A percentile compares a stretch with the other conserved stretches of the same genome.
phyloP scores from a whole-genome alignment of 2,888 invertebrate species.

The Andrena camellia region DNA sequence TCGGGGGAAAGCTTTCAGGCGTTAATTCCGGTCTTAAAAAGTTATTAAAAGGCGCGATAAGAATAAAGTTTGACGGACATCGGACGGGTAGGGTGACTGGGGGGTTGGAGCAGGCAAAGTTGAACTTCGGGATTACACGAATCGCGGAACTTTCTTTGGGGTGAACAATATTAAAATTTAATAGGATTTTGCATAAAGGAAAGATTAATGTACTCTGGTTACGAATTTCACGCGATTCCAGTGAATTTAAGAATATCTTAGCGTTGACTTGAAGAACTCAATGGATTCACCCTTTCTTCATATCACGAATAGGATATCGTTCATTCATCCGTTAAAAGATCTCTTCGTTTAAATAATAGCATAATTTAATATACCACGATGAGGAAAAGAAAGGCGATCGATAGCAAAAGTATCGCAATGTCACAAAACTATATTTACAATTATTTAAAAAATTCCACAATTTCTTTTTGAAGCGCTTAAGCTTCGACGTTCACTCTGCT shows the following conservation, averaged over 20 bases:
- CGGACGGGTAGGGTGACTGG: too few species aligned
- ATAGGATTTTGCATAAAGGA: not conserved
- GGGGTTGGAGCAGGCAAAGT: not conserved
- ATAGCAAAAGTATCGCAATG: too few species aligned
- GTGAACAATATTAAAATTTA: not conserved
- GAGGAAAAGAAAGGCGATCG: too few species aligned
- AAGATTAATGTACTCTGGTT: not conserved
- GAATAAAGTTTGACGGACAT: not conserved
- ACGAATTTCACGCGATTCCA: not conserved
- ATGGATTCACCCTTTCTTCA: too few species aligned
- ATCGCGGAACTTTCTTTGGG: not conserved
- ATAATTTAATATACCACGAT: too few species aligned
- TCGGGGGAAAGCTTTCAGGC: not conserved
- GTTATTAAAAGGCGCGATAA: not conserved
- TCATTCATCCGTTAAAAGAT: too few species aligned
- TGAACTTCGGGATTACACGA: not conserved
- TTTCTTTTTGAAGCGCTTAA: not conserved
- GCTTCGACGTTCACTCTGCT: not conserved
- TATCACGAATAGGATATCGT: too few species aligned
- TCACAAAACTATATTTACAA: too few species aligned
- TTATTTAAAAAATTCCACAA: too few species aligned
- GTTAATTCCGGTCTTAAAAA: slow-evolving; percentile 22
- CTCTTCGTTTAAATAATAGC: too few species aligned
- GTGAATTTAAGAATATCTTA: too few species aligned
- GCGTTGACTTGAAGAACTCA: too few species aligned